Conservation (phyloP, 2,797 vertebrate species). For the Ceyx erithaca region DNA sequence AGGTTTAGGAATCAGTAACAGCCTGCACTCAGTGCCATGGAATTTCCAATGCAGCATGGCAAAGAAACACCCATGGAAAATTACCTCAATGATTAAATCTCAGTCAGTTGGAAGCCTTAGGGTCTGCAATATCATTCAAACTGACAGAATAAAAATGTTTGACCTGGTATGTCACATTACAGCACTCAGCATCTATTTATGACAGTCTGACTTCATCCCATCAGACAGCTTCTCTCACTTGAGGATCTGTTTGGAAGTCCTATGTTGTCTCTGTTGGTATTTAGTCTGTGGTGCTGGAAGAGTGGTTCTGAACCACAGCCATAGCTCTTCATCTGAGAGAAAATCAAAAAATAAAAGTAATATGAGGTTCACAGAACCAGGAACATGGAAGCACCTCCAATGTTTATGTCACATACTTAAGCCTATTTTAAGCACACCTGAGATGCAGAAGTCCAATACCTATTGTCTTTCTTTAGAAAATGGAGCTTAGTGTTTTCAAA, state of each 20-base stretch:
- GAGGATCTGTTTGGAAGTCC: neutral
- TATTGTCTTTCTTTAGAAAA: neutral
- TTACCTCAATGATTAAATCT: constrained; percentile 32
- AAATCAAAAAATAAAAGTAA: neutral
- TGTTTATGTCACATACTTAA: neutral
- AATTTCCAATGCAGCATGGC: neutral
- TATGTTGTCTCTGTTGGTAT: neutral
- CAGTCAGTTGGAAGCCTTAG: neutral
- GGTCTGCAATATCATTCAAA: constrained; percentile 31
- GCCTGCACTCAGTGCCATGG: neutral
- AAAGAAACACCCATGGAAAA: neutral
- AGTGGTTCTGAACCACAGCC: neutral
- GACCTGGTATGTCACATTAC: constrained; percentile 66
- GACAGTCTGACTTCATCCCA: constrained; percentile 42
- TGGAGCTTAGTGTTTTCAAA: neutral
- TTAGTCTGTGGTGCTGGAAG: neutral
- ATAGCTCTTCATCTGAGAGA: neutral
- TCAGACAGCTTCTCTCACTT: neutral
- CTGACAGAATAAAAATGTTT: constrained; percentile 68
- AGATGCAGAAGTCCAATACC: neutral
- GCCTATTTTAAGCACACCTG: neutral
- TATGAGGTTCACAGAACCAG: neutral
- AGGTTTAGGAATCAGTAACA: neutral
- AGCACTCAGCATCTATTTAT: constrained; percentile 19
- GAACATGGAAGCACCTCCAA: neutral